Evolutionary conservation across 2,113 vertebrate species (phyloP).

Genomic region (Serinus canaria): DNA sequence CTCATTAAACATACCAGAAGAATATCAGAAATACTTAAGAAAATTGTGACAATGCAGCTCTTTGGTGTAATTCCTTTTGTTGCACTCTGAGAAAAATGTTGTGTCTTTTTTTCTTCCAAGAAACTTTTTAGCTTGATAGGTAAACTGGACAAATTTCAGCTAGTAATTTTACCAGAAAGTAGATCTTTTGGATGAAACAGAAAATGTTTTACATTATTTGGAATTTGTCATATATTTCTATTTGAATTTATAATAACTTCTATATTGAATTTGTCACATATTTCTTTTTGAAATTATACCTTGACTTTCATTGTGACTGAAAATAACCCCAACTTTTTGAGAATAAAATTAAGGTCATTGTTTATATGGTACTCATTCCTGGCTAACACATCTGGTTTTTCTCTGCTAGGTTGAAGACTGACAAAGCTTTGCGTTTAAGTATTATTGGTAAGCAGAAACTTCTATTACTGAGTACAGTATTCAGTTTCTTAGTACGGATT

Average conservation of each 20-base stretch:
- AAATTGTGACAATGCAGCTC: not conserved
- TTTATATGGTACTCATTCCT: not conserved
- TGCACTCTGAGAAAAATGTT: not conserved
- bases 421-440: constrained; percentile 88
- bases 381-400: constrained; percentile 16
- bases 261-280: not conserved
- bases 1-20: not conserved
- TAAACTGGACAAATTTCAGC: not conserved
- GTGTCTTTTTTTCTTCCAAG: not conserved
- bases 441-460: constrained; percentile 77
- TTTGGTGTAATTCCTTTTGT: not conserved
- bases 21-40: not conserved
- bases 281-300: not conserved
- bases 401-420: constrained; percentile 79
- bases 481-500: not conserved
- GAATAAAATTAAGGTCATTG: not conserved
- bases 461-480: not conserved
- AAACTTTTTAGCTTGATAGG: not conserved
- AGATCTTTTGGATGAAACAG: not conserved
- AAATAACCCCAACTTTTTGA: not conserved
- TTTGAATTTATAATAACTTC: not conserved
- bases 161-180: not conserved
- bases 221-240: not conserved
- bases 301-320: not conserved
- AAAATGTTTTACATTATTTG: not conserved